A percentile compares a stretch with the other conserved stretches of the same genome.
Evolutionary conservation across 2,888 invertebrate genomes (phyloP).

Genomic region (Caradrina clavipalpis): DNA sequence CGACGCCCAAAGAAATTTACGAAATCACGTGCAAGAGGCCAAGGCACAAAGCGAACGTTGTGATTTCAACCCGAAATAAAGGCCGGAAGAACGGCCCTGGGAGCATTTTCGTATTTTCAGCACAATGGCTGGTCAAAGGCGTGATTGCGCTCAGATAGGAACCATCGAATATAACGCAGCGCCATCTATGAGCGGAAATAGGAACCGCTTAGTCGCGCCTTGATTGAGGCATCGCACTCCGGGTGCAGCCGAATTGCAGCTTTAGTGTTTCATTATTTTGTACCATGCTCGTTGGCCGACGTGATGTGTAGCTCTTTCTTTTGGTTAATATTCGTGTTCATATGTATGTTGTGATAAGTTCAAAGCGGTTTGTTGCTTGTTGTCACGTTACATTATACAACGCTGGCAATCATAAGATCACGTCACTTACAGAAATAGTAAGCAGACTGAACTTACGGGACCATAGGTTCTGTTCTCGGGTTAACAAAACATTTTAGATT

Average conservation of each 20-base stretch:
- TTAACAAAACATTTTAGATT: no score
- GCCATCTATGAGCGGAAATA: constrained; percentile 88
- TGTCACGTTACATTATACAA: neutral
- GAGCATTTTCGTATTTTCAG: constrained; percentile 73
- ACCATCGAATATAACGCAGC: constrained; percentile 71
- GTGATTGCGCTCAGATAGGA: constrained; percentile 80
- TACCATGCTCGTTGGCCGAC: constrained; percentile 54
- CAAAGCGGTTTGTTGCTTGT: neutral
- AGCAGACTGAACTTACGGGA: neutral
- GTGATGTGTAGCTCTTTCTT: constrained; percentile 27
- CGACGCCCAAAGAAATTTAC: constrained; percentile 82
- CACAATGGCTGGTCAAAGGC: constrained; percentile 76
- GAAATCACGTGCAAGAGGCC: constrained; percentile 70
- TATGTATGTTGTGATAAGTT: constrained; percentile 7
- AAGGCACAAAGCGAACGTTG: constrained; percentile 73
- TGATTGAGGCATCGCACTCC: constrained; percentile 71
- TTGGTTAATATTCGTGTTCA: constrained; percentile 27
- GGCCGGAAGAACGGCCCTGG: constrained; percentile 78
- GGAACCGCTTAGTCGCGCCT: constrained; percentile 82
- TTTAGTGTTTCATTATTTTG: constrained; percentile 61
- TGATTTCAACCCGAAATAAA: constrained; percentile 75
- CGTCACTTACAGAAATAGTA: neutral
- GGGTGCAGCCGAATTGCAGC: constrained; percentile 61
- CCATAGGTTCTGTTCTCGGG: neutral
- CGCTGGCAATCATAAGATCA: neutral